Percentiles rank a stretch among this genome's conserved stretches.
Conservation (phyloP, 2,888 invertebrate species). For the Gerris lacustris region DNA sequence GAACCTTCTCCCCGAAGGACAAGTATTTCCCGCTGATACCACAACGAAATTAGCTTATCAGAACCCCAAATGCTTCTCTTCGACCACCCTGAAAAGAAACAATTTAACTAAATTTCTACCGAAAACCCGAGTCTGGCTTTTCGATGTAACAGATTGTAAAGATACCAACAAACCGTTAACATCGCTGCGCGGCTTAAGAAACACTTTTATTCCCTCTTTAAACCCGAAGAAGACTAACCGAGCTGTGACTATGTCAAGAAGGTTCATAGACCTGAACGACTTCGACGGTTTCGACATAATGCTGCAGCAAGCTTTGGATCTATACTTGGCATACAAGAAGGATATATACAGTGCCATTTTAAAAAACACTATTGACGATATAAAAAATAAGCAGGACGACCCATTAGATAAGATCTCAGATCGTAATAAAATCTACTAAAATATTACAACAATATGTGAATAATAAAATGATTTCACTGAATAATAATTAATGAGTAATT, state of each 20-base stretch:
- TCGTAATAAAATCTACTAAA: too few relatives aligned
- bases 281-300: not conserved
- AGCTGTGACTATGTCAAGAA: not conserved
- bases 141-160: not conserved
- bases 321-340: not conserved
- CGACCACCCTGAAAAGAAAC: not conserved
- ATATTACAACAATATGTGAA: too few relatives aligned
- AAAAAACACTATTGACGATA: not conserved
- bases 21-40: not conserved
- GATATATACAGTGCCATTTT: not conserved
- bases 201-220: not conserved
- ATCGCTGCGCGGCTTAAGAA: not conserved
- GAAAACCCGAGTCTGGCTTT: not conserved
- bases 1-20: not conserved
- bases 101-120: not conserved
- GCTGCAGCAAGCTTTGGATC: not conserved
- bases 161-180: not conserved
- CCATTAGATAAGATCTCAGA: too few relatives aligned
- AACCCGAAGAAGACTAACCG: not conserved
- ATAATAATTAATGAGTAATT: too few relatives aligned
- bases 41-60: not conserved
- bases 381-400: not conserved
- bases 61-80: not conserved
- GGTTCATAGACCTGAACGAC: not conserved
- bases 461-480: too few relatives aligned